Evolutionary conservation across 2,113 vertebrate species (phyloP).

Genomic region (Apeltes quadracus): DNA sequence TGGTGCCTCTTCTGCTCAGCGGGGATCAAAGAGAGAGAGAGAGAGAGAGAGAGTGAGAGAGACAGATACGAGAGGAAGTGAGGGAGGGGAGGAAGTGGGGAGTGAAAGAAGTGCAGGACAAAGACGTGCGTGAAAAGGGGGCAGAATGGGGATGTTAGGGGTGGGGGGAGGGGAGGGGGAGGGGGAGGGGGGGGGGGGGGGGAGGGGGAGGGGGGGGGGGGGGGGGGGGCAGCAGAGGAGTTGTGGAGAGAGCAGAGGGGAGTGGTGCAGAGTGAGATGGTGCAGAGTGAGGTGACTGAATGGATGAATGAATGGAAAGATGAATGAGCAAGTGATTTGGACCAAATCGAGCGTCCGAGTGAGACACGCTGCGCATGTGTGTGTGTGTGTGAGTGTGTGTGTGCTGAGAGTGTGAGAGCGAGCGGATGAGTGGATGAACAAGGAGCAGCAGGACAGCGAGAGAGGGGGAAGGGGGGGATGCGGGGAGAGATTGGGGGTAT

Average conservation of each 20-base stretch:
- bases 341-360: slow-evolving; percentile 33
- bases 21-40: slow-evolving; percentile 63
- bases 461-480: slow-evolving; percentile 16
- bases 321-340: slow-evolving; percentile 30
- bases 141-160: slow-evolving; percentile 47
- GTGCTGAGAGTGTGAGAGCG: slow-evolving; percentile 29
- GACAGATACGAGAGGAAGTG: slow-evolving; percentile 44
- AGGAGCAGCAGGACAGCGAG: slow-evolving; percentile 59
- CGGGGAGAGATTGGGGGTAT: slow-evolving; percentile 18
- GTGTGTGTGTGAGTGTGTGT: slow-evolving; percentile 35
- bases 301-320: slow-evolving; percentile 33
- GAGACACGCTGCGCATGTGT: slow-evolving; percentile 26
- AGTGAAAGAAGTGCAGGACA: slow-evolving; percentile 51
- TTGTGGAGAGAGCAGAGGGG: slow-evolving; percentile 24
- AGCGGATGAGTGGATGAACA: slow-evolving; percentile 61
- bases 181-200: slow-evolving; percentile 5
- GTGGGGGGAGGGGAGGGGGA: slow-evolving; percentile 27
- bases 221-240: slow-evolving; percentile 20
- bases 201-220: slow-evolving; percentile 30
- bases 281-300: slow-evolving; percentile 27
- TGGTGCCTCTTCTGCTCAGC: slow-evolving; percentile 64
- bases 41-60: slow-evolving; percentile 39
- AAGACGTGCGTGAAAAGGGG: slow-evolving; percentile 31
- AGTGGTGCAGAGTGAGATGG: slow-evolving; percentile 29
- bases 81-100: slow-evolving; percentile 57